Conservation (phyloP, 2,888 invertebrate species). For the Abrostola triplasia region DNA sequence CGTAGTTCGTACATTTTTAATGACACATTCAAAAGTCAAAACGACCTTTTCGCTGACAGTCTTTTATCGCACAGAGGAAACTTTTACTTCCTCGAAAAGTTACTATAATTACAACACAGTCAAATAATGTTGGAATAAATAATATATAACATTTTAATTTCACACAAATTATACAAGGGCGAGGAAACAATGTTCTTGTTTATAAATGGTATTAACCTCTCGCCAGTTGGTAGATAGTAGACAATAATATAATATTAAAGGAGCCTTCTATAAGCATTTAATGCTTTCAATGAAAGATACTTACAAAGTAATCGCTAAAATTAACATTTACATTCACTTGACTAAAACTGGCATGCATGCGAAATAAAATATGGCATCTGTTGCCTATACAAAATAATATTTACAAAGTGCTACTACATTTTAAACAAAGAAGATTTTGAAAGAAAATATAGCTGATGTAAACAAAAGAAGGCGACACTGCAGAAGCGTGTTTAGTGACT, state of each 20-base stretch:
- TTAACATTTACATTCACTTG: constrained; percentile 50
- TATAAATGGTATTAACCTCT: constrained; percentile 15
- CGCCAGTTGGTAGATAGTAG: constrained; percentile 4
- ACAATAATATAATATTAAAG: constrained; percentile 1
- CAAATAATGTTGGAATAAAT: constrained; percentile 39
- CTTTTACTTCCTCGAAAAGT: constrained; percentile 16
- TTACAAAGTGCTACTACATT: constrained; percentile 36
- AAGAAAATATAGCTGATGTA: constrained; percentile 21
- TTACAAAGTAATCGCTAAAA: constrained; percentile 48
- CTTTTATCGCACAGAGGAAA: constrained; percentile 22
- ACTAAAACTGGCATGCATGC: constrained; percentile 46
- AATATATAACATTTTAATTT: constrained; percentile 28
- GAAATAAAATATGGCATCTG: constrained; percentile 51
- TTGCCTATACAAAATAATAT: constrained; percentile 54
- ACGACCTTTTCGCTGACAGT: constrained; percentile 34
- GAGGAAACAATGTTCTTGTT: neutral
- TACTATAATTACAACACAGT: constrained; percentile 22
- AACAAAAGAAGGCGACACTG: constrained; percentile 7
- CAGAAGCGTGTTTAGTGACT: constrained; percentile 3
- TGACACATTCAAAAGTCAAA: constrained; percentile 14
- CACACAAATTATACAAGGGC: constrained; percentile 11
- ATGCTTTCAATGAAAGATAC: constrained; percentile 44
- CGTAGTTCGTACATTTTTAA: constrained; percentile 9
- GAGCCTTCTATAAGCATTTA: constrained; percentile 41
- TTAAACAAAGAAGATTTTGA: constrained; percentile 12